Evolutionary conservation across 2,888 invertebrate genomes (phyloP).

Genomic region (Chesias legatella): DNA sequence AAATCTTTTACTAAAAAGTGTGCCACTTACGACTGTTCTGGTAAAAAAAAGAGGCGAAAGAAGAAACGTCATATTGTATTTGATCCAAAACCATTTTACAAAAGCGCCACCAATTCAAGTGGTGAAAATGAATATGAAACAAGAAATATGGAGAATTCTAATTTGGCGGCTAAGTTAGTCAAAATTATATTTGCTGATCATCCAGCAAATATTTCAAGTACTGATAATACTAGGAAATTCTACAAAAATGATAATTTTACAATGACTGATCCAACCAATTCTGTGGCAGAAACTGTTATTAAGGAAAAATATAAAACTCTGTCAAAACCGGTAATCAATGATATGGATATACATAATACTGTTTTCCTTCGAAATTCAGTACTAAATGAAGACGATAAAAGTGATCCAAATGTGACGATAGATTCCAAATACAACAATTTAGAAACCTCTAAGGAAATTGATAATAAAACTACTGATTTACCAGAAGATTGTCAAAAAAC

Average conservation of each 20-base stretch:
- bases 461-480: conserved; percentile 7
- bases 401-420: conserved; percentile 27
- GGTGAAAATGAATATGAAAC: conserved; percentile 18
- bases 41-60: conserved; percentile 14
- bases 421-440: conserved; percentile 29
- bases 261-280: conserved; percentile 35
- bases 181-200: conserved; percentile 44
- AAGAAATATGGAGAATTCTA: conserved; percentile 7
- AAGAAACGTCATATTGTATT: conserved; percentile 36
- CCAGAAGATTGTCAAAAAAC: conserved; percentile 3
- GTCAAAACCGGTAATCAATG: background rate
- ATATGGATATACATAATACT: background rate
- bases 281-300: background rate
- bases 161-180: conserved; percentile 36
- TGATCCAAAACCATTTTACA: conserved; percentile 34
- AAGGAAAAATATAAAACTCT: background rate
- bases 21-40: conserved; percentile 31
- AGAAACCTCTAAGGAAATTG: conserved; percentile 16
- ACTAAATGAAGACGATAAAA: conserved; percentile 23
- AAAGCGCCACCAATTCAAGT: conserved; percentile 31
- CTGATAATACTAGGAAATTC: conserved; percentile 25
- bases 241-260: conserved; percentile 27
- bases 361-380: conserved; percentile 2
- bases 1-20: conserved; percentile 46
- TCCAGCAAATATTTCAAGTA: conserved; percentile 29